These are phyloP conservation scores for Piprites chloris DNA, from an alignment of 2,113 vertebrate species.

Conservation along the genomic window DNA sequence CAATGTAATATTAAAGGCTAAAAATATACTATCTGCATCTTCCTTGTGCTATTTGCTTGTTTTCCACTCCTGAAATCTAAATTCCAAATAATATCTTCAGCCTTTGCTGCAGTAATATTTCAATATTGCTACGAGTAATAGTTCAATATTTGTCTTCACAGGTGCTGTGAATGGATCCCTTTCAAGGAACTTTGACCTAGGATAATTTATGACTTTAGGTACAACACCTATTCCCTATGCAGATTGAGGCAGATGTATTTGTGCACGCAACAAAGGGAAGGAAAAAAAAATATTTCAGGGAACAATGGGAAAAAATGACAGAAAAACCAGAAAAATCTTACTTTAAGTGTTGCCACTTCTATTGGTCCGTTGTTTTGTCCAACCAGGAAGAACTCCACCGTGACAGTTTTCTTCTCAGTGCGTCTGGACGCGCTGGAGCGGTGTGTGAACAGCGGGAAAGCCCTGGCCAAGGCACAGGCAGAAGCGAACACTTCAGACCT, in stretches of 20 bases:
- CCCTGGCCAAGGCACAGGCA: constrained; percentile 88
- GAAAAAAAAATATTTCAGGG: background rate
- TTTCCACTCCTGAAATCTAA: background rate
- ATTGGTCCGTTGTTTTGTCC: constrained; percentile 84
- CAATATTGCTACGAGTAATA: background rate
- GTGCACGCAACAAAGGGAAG: background rate
- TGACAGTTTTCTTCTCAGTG: constrained; percentile 85
- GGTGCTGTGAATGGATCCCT: background rate
- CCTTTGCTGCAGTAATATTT: background rate
- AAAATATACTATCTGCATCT: background rate
- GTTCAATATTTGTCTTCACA: background rate
- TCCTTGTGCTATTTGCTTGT: background rate
- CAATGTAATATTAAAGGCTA: background rate
- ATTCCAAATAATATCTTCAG: background rate
- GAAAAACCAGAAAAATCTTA: constrained; percentile 43
- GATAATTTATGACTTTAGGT: background rate
- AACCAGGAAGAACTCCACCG: constrained; percentile 87
- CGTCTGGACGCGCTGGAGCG: constrained; percentile 83
- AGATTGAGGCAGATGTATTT: background rate
- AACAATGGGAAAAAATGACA: background rate
- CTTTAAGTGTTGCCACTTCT: constrained; percentile 82
- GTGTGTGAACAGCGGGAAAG: constrained; percentile 91
- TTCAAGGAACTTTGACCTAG: background rate
- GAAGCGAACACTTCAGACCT: constrained; percentile 89
- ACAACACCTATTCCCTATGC: background rate